phyloP scores from a whole-genome alignment of 2,113 vertebrate genomes.

The Myxocyprinus asiaticus region DNA sequence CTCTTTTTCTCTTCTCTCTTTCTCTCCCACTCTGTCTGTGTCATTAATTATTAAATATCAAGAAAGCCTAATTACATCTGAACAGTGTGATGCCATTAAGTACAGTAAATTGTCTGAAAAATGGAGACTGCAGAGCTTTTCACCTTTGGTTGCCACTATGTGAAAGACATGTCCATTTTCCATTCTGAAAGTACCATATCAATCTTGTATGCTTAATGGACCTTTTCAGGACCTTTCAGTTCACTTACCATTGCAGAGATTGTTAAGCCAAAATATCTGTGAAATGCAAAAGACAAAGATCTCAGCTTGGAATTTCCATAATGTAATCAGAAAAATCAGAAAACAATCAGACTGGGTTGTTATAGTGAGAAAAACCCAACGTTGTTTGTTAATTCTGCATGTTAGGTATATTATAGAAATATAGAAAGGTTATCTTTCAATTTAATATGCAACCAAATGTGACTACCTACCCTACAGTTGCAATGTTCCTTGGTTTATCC shows the following conservation, averaged over 20 bases:
- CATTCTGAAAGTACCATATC: neutral
- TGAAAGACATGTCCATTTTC: neutral
- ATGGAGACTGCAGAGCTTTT: slow-evolving; percentile 20
- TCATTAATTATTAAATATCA: slow-evolving; percentile 30
- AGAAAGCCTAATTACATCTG: slow-evolving; percentile 33
- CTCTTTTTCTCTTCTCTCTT: neutral
- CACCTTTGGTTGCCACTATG: neutral
- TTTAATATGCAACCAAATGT: too few relatives aligned
- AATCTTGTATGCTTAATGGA: neutral
- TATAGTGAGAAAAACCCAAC: neutral
- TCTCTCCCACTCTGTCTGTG: neutral
- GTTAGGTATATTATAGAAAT: neutral
- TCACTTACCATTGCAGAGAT: neutral
- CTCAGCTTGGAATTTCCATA: neutral
- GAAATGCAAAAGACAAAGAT: neutral
- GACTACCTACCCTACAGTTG: neutral
- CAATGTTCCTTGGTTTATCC: too few relatives aligned
- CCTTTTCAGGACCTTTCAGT: neutral
- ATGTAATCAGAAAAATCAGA: too few relatives aligned
- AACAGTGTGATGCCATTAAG: slow-evolving; percentile 24
- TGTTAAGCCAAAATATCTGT: neutral
- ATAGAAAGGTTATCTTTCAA: too few relatives aligned
- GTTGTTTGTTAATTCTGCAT: neutral
- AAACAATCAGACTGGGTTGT: neutral
- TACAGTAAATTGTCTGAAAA: slow-evolving; percentile 28